Evolutionary conservation across 2,113 vertebrate genomes (phyloP).

Genomic region (Hydrolagus affinis): DNA sequence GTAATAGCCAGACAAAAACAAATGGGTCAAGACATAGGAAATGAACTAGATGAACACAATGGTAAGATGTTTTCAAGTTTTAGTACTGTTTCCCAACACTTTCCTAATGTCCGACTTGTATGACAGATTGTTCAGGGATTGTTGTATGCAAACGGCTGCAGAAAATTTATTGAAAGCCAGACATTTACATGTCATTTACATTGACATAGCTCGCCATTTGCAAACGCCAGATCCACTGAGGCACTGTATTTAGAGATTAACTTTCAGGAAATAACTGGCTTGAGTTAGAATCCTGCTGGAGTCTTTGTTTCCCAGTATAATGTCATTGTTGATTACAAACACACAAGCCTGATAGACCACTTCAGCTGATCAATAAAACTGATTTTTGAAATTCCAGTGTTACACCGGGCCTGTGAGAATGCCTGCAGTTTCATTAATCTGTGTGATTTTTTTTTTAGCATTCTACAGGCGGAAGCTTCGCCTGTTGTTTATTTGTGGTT

Average conservation of each 20-base stretch:
- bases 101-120: background rate
- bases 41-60: conserved; percentile 89
- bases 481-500: background rate
- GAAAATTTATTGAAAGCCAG: conserved; percentile 29
- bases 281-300: conserved; percentile 25
- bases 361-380: background rate
- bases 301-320: conserved; percentile 31
- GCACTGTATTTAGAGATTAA: conserved; percentile 28
- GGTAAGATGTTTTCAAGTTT: conserved; percentile 59
- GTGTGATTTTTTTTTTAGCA: conserved; percentile 14
- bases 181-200: conserved; percentile 26
- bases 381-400: conserved; percentile 18
- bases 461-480: background rate
- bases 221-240: conserved; percentile 26
- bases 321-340: conserved; percentile 26
- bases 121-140: background rate
- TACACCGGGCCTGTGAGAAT: background rate
- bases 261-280: conserved; percentile 31
- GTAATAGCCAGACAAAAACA: conserved; percentile 87
- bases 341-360: background rate
- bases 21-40: conserved; percentile 94
- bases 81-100: background rate
- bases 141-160: conserved; percentile 9
- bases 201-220: conserved; percentile 30
- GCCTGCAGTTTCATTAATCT: conserved; percentile 4